Evolutionary conservation across 2,797 vertebrate species (phyloP).

Genomic region (Neomorphus geoffroyi): DNA sequence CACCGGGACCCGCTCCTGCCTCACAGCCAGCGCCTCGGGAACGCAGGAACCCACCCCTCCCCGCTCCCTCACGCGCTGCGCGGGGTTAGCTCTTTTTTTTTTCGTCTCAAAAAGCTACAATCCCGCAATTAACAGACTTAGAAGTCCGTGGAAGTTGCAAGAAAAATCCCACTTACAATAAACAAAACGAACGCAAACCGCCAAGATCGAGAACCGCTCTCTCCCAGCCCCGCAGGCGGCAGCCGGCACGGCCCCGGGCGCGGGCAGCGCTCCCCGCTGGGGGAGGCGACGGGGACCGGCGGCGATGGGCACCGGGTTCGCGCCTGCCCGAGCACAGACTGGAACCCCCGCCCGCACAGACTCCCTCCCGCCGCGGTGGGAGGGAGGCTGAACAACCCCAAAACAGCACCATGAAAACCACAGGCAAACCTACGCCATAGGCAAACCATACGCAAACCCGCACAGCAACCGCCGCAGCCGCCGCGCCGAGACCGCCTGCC

Average conservation of each 20-base stretch:
- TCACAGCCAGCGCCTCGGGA: neutral
- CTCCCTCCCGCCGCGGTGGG: no score
- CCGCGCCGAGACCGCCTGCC: no score
- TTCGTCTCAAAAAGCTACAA: neutral
- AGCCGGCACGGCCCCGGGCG: neutral
- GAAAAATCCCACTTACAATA: neutral
- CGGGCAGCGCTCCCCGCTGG: neutral
- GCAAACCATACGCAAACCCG: no score
- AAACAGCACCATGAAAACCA: no score
- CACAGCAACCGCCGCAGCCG: no score
- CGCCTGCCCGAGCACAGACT: neutral
- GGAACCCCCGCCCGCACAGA: neutral
- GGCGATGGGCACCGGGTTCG: neutral
- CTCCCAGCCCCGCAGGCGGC: neutral
- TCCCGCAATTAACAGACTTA: neutral
- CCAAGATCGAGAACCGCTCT: neutral
- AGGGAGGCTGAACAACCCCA: no score
- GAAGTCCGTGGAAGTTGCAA: neutral
- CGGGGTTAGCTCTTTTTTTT: neutral
- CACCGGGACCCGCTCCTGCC: no score
- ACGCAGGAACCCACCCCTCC: neutral
- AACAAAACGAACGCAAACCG: accelerated
- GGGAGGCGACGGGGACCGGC: no score
- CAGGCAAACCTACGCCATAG: no score
- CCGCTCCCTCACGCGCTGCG: neutral